Evolutionary conservation across 1,140 invertebrate genomes (phyloP).

Genomic region (Papilio polyxenes): DNA sequence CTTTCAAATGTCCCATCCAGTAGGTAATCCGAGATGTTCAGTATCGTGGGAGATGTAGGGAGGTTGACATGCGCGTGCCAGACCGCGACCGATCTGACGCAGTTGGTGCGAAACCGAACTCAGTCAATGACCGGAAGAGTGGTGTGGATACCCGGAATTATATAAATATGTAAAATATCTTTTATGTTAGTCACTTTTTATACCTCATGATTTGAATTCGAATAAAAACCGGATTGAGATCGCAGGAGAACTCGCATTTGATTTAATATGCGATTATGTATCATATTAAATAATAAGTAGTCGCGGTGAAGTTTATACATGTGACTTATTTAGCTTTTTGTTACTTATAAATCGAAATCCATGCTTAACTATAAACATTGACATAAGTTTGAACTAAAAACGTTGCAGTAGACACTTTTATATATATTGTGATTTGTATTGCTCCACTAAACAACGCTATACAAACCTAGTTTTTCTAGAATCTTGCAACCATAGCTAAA

Average conservation of each 20-base stretch:
- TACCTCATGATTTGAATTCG: neutral
- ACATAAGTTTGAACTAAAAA: neutral
- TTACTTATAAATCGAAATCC: too few species aligned
- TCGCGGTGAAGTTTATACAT: neutral
- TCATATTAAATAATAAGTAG: neutral
- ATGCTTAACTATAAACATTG: neutral
- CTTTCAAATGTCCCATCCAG: constrained; percentile 11
- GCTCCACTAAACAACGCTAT: neutral
- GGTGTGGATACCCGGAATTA: neutral
- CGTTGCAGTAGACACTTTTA: neutral
- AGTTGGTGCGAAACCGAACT: constrained; percentile 30
- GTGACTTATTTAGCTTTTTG: too few species aligned
- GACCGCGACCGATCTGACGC: constrained; percentile 29
- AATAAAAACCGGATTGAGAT: neutral
- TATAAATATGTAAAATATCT: neutral
- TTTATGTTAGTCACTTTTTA: neutral
- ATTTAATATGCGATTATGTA: constrained; percentile 4
- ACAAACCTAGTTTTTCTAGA: neutral
- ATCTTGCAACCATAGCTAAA: neutral
- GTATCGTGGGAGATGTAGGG: constrained; percentile 29
- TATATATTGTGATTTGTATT: neutral
- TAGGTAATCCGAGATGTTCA: constrained; percentile 16
- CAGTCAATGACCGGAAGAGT: constrained; percentile 31
- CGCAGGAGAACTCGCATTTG: neutral
- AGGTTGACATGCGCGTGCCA: constrained; percentile 14